phyloP scores from a whole-genome alignment of 2,113 vertebrate species.

The Dipodomys merriami region DNA sequence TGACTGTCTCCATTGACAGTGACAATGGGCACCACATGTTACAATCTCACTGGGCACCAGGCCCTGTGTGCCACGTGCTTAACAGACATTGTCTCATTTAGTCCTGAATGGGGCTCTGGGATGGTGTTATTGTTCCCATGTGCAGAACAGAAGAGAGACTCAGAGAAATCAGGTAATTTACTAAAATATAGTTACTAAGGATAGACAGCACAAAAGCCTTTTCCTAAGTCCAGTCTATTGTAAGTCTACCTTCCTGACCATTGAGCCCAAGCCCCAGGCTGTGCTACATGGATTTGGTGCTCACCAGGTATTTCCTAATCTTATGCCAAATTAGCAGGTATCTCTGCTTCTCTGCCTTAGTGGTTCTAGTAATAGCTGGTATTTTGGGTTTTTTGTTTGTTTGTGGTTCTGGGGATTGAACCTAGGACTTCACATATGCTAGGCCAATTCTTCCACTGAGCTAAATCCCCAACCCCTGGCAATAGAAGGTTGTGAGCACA shows the following conservation, averaged over 20 bases:
- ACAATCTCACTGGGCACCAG: neutral
- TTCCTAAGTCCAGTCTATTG: neutral
- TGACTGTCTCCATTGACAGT: neutral
- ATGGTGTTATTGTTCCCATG: neutral
- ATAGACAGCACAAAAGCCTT: neutral
- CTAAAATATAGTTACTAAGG: neutral
- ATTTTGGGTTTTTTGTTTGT: no score
- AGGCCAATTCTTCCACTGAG: no score
- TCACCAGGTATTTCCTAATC: neutral
- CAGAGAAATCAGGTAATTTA: neutral
- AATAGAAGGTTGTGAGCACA: neutral
- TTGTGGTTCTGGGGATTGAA: no score
- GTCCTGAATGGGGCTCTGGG: neutral
- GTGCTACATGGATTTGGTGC: no score
- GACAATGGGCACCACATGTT: no score
- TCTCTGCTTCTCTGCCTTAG: neutral
- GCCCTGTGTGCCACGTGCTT: neutral
- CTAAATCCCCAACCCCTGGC: no score
- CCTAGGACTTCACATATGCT: no score
- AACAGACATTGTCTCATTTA: neutral
- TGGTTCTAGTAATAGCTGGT: neutral
- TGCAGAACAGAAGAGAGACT: neutral
- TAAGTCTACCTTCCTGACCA: no score
- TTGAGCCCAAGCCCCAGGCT: neutral
- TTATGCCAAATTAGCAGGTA: neutral